Conservation (phyloP, 2,888 invertebrate species). For the Pollenia labialis region DNA sequence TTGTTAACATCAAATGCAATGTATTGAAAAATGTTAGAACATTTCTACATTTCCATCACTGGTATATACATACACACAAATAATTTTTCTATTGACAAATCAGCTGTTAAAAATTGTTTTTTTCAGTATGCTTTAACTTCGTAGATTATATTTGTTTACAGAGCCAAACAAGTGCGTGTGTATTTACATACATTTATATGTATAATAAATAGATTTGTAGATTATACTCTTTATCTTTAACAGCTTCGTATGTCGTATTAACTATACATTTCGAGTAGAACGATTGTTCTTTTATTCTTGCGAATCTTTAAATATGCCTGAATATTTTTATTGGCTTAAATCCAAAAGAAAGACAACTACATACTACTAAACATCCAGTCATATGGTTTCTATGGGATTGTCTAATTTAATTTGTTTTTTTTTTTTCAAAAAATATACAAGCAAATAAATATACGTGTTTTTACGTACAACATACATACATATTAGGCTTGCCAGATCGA, state of each 20-base stretch:
- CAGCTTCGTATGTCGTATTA: constrained; percentile 4
- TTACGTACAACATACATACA: too few relatives aligned
- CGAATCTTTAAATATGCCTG: constrained; percentile 29
- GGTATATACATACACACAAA: constrained; percentile 3
- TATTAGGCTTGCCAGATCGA: too few relatives aligned
- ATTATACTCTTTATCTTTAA: constrained; percentile 20
- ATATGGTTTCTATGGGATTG: constrained; percentile 46
- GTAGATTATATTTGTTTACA: not conserved
- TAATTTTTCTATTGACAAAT: constrained; percentile 4
- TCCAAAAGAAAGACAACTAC: constrained; percentile 41
- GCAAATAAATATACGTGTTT: not conserved
- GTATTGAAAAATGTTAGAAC: too few relatives aligned
- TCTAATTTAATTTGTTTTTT: not conserved
- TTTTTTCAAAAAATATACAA: not conserved
- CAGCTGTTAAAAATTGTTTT: constrained; percentile 29
- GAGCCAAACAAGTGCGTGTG: not conserved
- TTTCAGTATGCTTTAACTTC: not conserved
- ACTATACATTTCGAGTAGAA: not conserved
- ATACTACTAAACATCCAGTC: constrained; percentile 40
- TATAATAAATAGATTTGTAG: not conserved
- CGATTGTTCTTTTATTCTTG: constrained; percentile 15
- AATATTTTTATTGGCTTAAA: constrained; percentile 42
- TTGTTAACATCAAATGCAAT: too few relatives aligned
- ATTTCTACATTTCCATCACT: not conserved
- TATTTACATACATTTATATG: too few relatives aligned